phyloP scores from a whole-genome alignment of 1,140 invertebrate species.

The Bathynomus jamesi region DNA sequence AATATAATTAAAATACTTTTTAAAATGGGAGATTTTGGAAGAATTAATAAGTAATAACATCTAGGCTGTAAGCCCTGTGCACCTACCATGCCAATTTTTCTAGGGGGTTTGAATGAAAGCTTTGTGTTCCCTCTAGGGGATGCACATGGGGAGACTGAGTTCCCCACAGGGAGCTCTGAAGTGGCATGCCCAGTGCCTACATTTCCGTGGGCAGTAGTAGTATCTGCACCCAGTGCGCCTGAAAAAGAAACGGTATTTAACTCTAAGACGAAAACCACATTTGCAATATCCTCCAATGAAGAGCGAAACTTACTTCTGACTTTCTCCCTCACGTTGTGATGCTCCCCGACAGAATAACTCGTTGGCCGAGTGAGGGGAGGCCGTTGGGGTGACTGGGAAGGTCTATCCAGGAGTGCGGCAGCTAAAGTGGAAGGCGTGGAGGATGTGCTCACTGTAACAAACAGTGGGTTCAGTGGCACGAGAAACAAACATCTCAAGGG shows the following conservation, averaged over 20 bases:
- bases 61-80: no score
- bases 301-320: constrained; percentile 35
- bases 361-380: constrained; percentile 36
- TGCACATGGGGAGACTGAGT: no score
- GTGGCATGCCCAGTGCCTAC: no score
- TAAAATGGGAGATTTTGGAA: no score
- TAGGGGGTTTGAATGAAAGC: not conserved
- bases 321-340: constrained; percentile 32
- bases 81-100: not conserved
- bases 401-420: not conserved
- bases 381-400: constrained; percentile 11
- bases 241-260: not conserved
- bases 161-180: no score
- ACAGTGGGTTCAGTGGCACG: no score
- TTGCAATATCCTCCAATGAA: no score
- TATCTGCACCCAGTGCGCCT: not conserved
- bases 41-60: no score
- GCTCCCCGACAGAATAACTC: constrained; percentile 34
- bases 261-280: no score
- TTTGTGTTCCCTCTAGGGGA: not conserved
- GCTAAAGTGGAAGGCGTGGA: not conserved
- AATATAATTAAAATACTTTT: not conserved
- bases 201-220: no score
- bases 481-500: no score
- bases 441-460: not conserved